Base-by-base conservation (phyloP, 2,797 vertebrate genomes). In the Scyliorhinus canicula region DNA sequence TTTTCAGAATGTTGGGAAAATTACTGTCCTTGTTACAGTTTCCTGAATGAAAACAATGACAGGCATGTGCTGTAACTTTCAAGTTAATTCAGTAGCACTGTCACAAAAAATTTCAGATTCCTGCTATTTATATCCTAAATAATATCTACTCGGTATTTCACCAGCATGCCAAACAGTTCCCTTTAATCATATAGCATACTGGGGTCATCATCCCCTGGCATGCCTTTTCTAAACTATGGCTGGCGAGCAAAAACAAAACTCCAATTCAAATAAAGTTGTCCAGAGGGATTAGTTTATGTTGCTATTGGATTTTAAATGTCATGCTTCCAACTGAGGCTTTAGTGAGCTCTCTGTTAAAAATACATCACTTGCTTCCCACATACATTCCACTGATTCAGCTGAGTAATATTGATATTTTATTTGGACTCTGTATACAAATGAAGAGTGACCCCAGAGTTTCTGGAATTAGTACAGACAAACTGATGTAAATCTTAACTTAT, bases 371-470 rank as follows among this genome's bases (percentile, higher is more conserved):
- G 47, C 93, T 74, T 71, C 67, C 93, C 65, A 74, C 93, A 94
- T 74, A 47, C 93, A 94, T 94, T 94, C 93, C 93, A 93, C 52
- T 94, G 93, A 69, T 50, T 94, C 93, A 94, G 93, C 65, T 94
- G 52, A 71, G 93, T 67, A 74, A 94, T 94, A 94, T 44, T 74
- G 63, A 93, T 74, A 71, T 94, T 94, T 94, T 69, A 94, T 74
- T 94, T 94, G 93, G 93, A 94, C 93, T 31, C 47, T 19, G 28
- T 71, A 31, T 69, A 94, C 67, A 67, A 69, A 74, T 55, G 69
- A 52, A 55, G 65, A 94, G 47, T 26, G 44, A 94, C 93, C 67
- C 67, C 93, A 94, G 63, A 31, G 63, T 94, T 74, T 69, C 14
- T 94, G 93, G 65, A 94, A 74, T 94, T 94, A 74, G 65, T 74